Evolutionary conservation across 30 jellyfish, hydroid and myxozoan genomes (phyloP).

Genomic region (Hydractinia echinata): DNA sequence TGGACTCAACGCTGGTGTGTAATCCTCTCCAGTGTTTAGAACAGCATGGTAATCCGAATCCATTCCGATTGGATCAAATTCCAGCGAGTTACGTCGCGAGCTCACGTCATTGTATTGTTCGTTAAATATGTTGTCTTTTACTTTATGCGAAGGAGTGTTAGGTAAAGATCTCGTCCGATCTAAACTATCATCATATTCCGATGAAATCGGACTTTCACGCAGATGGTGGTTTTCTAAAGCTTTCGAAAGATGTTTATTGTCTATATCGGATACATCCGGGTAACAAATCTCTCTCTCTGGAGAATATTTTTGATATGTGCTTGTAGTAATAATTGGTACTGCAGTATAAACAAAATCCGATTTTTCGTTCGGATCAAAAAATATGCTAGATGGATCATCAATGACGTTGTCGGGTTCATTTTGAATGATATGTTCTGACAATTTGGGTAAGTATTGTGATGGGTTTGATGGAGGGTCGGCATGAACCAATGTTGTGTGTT

Average conservation of each 20-base stretch:
- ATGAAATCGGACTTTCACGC: slow-evolving; percentile 51
- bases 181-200: slow-evolving; percentile 89
- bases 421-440: slow-evolving; percentile 79
- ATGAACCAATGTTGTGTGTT: slow-evolving; percentile 14
- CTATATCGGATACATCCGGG: slow-evolving; percentile 18
- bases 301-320: slow-evolving; percentile 3
- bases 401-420: slow-evolving; percentile 56
- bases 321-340: slow-evolving; percentile 17
- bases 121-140: slow-evolving; percentile 26
- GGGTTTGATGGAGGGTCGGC: slow-evolving; percentile 33
- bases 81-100: slow-evolving; percentile 32
- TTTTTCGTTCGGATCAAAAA: slow-evolving; percentile 95
- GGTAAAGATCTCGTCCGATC: slow-evolving; percentile 62
- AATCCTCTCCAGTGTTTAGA: slow-evolving; percentile 26
- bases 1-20: slow-evolving; percentile 24
- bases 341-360: slow-evolving; percentile 85
- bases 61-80: slow-evolving; percentile 27
- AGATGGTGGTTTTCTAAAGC: slow-evolving; percentile 28
- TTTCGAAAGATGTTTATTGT: slow-evolving; percentile 25
- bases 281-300: slow-evolving; percentile 30
- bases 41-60: slow-evolving; percentile 47
- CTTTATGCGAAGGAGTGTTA: slow-evolving; percentile 36
- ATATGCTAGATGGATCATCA: slow-evolving; percentile 97
- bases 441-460: slow-evolving; percentile 52
- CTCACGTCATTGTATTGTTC: slow-evolving; percentile 7